Conservation (phyloP, 2,888 invertebrate species). For the Chrysina gloriosa region DNA sequence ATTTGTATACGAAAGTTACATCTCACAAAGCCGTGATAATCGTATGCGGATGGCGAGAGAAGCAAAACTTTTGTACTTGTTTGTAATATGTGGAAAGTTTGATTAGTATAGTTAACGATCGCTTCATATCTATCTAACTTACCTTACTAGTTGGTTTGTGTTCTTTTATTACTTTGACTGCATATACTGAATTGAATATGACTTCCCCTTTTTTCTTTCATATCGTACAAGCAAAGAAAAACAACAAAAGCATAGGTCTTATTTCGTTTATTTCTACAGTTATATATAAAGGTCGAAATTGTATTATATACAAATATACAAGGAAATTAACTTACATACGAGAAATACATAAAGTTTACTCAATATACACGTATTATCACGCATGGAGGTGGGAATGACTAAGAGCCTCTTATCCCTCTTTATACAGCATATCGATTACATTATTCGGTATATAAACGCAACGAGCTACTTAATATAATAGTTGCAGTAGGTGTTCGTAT, state of each 20-base stretch:
- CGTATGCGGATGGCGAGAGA: too few relatives aligned
- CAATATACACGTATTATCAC: slow-evolving; percentile 11
- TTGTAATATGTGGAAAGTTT: too few relatives aligned
- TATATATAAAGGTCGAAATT: slow-evolving; percentile 37
- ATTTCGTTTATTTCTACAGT: slow-evolving; percentile 21
- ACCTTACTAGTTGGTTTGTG: too few relatives aligned
- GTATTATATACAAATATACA: slow-evolving; percentile 36
- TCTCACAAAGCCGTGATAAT: too few relatives aligned
- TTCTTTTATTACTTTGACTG: neutral
- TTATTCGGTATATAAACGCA: neutral
- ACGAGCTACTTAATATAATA: too few relatives aligned
- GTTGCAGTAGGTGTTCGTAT: too few relatives aligned
- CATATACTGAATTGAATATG: neutral
- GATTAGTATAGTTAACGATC: too few relatives aligned
- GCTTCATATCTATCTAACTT: too few relatives aligned
- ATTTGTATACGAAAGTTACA: too few relatives aligned
- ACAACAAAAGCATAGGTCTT: neutral
- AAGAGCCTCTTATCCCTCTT: neutral
- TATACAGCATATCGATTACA: neutral
- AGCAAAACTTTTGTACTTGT: too few relatives aligned
- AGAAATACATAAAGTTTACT: slow-evolving; percentile 14
- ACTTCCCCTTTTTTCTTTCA: neutral
- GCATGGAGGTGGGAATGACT: slow-evolving; percentile 15
- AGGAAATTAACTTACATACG: slow-evolving; percentile 18
- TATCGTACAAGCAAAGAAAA: neutral